Evolutionary conservation across 2,888 invertebrate species (phyloP).

Genomic region (Sialis lutaria): DNA sequence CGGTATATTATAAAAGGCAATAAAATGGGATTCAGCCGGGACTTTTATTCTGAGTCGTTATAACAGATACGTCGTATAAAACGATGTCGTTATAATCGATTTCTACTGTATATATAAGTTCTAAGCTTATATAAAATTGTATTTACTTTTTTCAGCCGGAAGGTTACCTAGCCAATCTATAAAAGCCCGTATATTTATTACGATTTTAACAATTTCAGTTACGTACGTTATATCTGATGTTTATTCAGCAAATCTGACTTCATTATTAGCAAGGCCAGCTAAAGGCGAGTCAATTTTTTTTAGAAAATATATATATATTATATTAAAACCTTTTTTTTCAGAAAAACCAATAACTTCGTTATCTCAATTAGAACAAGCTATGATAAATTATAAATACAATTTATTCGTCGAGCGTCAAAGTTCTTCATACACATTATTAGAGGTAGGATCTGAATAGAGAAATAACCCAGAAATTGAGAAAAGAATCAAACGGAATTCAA

Average conservation of each 20-base stretch:
- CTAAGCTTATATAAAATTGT: not conserved
- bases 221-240: slow-evolving; percentile 65
- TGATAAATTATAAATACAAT: slow-evolving; percentile 43
- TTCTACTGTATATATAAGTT: no score
- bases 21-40: no score
- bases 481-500: no score
- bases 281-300: slow-evolving; percentile 23
- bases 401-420: slow-evolving; percentile 56
- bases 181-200: slow-evolving; percentile 49
- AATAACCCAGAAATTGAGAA: no score
- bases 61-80: no score
- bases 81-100: no score
- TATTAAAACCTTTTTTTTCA: slow-evolving; percentile 13
- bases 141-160: slow-evolving; percentile 26
- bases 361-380: slow-evolving; percentile 43
- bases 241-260: slow-evolving; percentile 62
- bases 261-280: slow-evolving; percentile 53
- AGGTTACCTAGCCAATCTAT: slow-evolving; percentile 42
- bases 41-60: no score
- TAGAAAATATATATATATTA: not conserved
- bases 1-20: no score
- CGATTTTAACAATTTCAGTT: slow-evolving; percentile 52
- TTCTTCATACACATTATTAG: slow-evolving; percentile 49
- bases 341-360: slow-evolving; percentile 51
- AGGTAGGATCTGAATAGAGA: slow-evolving; percentile 36